phyloP scores from a whole-genome alignment of 1,140 invertebrate species.

The Mactra quadrangularis region DNA sequence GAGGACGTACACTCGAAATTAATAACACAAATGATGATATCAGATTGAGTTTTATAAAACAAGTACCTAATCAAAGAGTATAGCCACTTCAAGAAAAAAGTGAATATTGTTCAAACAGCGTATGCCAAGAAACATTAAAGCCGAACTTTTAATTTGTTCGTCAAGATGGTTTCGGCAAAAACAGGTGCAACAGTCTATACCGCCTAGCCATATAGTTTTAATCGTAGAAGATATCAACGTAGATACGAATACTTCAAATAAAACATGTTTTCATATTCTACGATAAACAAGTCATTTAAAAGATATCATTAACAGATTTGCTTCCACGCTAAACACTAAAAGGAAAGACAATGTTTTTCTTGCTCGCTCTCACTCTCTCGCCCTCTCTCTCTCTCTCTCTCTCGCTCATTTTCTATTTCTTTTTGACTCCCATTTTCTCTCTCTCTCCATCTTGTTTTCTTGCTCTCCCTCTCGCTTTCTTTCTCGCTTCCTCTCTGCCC shows the following conservation, averaged over 20 bases:
- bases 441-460: too few species aligned
- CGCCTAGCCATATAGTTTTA: slow-evolving; percentile 17
- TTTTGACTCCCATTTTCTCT: too few species aligned
- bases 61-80: slow-evolving; percentile 36
- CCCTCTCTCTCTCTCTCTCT: too few species aligned
- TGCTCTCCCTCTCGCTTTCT: too few species aligned
- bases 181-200: slow-evolving; percentile 29
- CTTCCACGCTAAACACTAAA: slow-evolving; percentile 19
- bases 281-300: slow-evolving; percentile 32
- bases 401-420: too few species aligned
- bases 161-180: slow-evolving; percentile 10
- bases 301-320: slow-evolving; percentile 45
- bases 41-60: slow-evolving; percentile 27
- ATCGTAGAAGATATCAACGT: slow-evolving; percentile 21
- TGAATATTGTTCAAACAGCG: slow-evolving; percentile 38
- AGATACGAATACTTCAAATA: slow-evolving; percentile 38
- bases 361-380: too few species aligned
- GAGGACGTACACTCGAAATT: slow-evolving; percentile 23
- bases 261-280: slow-evolving; percentile 25
- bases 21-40: slow-evolving; percentile 29
- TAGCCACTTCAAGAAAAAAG: slow-evolving; percentile 39
- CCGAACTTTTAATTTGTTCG: slow-evolving; percentile 24
- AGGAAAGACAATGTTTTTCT: background rate
- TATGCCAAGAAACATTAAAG: slow-evolving; percentile 32
- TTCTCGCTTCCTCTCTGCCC: too few species aligned